These are phyloP conservation scores for Orthonyx spaldingii DNA, from an alignment of 2,113 vertebrate species.

Conservation along the genomic window DNA sequence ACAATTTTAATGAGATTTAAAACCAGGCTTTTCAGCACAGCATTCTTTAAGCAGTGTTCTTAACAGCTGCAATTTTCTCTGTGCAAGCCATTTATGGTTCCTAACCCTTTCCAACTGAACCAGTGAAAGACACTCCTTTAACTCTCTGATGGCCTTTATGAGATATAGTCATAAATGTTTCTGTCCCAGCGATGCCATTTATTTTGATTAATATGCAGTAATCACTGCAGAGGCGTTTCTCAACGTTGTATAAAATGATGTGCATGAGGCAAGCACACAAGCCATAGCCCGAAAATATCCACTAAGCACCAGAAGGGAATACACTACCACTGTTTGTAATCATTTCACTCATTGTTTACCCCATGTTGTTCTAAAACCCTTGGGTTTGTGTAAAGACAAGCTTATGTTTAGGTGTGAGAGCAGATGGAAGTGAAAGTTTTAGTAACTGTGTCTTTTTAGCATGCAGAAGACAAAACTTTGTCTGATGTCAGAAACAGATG, in stretches of 20 bases:
- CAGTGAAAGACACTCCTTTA: not conserved
- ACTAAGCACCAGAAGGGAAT: not conserved
- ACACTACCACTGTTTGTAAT: not conserved
- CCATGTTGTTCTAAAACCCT: not conserved
- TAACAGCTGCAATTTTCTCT: not conserved
- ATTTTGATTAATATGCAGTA: not conserved
- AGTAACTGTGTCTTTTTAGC: not conserved
- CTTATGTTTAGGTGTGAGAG: constrained; percentile 1
- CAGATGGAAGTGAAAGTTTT: not conserved
- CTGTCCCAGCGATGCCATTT: not conserved
- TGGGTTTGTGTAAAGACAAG: not conserved
- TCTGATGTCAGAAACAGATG: not conserved
- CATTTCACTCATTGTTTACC: not conserved
- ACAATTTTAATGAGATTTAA: constrained; percentile 33
- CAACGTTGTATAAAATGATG: not conserved
- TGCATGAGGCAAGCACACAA: not conserved
- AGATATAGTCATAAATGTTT: not conserved
- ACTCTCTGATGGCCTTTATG: not conserved
- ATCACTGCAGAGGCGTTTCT: not conserved
- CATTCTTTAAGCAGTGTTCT: not conserved
- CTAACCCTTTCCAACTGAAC: not conserved
- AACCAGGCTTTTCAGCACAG: not conserved
- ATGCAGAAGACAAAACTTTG: not conserved
- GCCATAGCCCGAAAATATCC: not conserved
- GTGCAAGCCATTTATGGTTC: not conserved